Base-by-base conservation (phyloP, 2,888 invertebrate genomes). In the Thecophora atra region DNA sequence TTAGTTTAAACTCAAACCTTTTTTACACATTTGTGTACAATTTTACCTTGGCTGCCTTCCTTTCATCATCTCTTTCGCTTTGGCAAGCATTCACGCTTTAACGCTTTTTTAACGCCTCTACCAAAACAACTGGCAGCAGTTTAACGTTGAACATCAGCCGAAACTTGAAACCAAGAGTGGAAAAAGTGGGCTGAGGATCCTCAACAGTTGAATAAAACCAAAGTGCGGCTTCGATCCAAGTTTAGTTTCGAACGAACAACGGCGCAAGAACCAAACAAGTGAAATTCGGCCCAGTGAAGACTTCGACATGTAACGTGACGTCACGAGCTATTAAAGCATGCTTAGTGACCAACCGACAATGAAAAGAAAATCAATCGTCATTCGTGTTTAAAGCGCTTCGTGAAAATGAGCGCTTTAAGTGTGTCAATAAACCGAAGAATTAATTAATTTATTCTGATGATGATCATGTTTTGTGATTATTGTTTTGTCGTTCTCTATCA, bases 201-300 rank as follows among this genome's bases (percentile, higher is more conserved):
- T 7, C 26, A 47, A 15, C 15, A 24, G 62, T 67, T 67, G 37
- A 67, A 72, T 67, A 72, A 72, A 72, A 72, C 66, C 42, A 19
- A 67, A 52, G 54, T 24, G 26, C 21, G 37, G 19, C 37, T 7
- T 3, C 58, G 17, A 15, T 21, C n/a, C 42, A 51, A 44, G 28
- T 72, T 72, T 60, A 72, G 71, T 72, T 37, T 52, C n/a, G n/a
- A 26, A 62, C 44, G 52, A 52, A 51, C 47, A 62, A 60, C 44
- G 13, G 28, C 62, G 71, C 60, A 54, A 21, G 30, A 66, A 58
- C 47, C 13, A n/a, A 71, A 56, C 47, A 30, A 19, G 28, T 8
- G 19, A 52, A 58, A 64, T 21, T 21, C 6, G 19, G 3, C 4
- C 5, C 26, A 60, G 28, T n/a, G 24, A 28, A 60, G 4, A 11